Base-by-base conservation (phyloP, 2,888 invertebrate genomes). In the Zygothrica quintamaculata region DNA sequence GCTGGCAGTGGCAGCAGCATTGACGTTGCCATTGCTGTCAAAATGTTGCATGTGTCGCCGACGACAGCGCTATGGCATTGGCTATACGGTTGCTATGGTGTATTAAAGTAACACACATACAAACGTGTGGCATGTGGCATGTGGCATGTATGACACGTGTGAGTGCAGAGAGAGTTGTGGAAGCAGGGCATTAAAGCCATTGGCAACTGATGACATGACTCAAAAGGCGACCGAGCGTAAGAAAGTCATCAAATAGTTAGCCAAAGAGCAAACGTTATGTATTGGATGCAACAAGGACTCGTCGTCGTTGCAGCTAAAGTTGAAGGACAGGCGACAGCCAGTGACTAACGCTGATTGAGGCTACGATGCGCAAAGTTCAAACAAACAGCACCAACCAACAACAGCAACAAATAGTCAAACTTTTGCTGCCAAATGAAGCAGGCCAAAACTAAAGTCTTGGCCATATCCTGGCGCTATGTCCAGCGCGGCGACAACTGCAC, bases 191-290 rank as follows among this genome's bases (percentile, higher is more conserved):
- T 58, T 65, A 66, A 71, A 60, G 55, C 43, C 39, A 56, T 22
- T 22, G 52, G 52, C 58, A 18, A 25, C 34, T 44, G 25, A 37
- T 48, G 59, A 40, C 58, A 71, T 68, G 84, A 58, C 50, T 66
- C 48, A 76, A 64, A 60, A 52, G 78, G 65, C 73, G 73, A 52
- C 58, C 73, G 59, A 64, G 78, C 74, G 68, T 62, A 78, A 74
- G 82, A 85, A 85, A 82, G 82, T 76, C 81, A 85, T 78, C 85
- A 82, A 74, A 85, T 67, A 69, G 75, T 72, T 66, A 36, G 15
- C n/a, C n/a, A 61, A 66, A 59, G 26, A 55, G 52, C 75, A 50
- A n/a, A n/a, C n/a, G n/a, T 48, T 47, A 43, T 47, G 65, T 59
- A 44, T 65, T 59, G 57, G 57, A 43, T 60, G 55, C 74, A 77